Base-by-base conservation (phyloP, 2,797 vertebrate genomes). In the Falco berigora region DNA sequence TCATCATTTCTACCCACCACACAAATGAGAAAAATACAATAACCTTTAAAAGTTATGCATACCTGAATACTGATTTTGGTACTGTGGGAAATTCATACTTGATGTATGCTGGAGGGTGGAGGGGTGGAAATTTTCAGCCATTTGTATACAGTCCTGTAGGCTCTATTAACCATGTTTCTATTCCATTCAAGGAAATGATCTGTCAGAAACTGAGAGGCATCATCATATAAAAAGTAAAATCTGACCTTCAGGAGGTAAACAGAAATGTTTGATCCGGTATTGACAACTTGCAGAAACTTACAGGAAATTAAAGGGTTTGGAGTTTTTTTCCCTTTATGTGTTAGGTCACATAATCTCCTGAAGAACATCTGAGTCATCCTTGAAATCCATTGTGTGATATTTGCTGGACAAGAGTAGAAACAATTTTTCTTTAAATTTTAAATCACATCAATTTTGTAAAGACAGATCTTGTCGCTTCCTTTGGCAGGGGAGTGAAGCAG, bases 151-250 rank as follows among this genome's bases (percentile, higher is more conserved):
- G 21, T 34, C 42, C 52, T 12, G 4, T 55, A 50, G 34, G 55
- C 30, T 49, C 30, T 55, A 61, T 46, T 71, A 27, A 68, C 27
- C 24, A 40, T 2, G 3, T 16, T 61, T 94, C 80, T 53, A 63
- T 38, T 1, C 5, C 15, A 66, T 94, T 95, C 52, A 72, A 3
- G 30, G 82, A 96, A 97, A 96, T 90, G 19, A 97, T 86, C 92
- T 95, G 75, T 88, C 94, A 92, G 38, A 90, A 93, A 19, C 42
- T 71, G 88, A 90, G 38, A 79, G 53, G 38, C 53, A 15, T 58
- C 86, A 47, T 87, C 71, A 53, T 67, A 78, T 91, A 71, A 78
- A 95, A 94, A 89, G 73, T 47, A 94, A 95, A 95, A 86, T 93
- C 94, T 92, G 86, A 94, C 85, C 90, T 94, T 96, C 75, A 92